Conservation (phyloP, 2,888 invertebrate genomes). For the Podabrus alpinus region DNA sequence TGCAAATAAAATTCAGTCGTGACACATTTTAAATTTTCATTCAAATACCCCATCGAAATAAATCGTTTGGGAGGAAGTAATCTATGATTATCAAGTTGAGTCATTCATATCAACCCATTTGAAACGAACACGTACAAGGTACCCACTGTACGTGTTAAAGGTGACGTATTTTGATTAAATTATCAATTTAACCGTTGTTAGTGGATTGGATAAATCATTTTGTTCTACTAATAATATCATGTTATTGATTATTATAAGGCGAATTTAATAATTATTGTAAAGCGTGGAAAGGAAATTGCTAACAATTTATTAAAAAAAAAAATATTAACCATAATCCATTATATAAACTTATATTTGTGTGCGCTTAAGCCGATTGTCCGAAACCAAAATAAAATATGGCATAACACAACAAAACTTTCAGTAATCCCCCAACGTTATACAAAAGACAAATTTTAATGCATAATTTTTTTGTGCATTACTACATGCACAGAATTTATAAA, state of each 20-base stretch:
- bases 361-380: not conserved
- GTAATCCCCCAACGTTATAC: not conserved
- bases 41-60: not conserved
- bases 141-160: constrained; percentile 13
- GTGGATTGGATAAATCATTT: not conserved
- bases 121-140: constrained; percentile 16
- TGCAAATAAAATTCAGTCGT: not conserved
- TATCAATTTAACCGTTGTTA: constrained; percentile 21
- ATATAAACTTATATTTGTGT: not conserved
- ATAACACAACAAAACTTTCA: not conserved
- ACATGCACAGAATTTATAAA: not conserved
- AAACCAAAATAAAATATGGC: not conserved
- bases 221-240: not conserved
- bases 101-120: not conserved
- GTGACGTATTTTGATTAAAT: constrained; percentile 24
- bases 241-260: not conserved
- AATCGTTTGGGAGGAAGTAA: not conserved
- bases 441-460: not conserved
- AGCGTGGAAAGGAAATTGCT: not conserved
- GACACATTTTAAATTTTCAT: not conserved
- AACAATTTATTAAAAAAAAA: not conserved
- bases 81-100: not conserved
- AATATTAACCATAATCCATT: not conserved
- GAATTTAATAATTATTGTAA: not conserved
- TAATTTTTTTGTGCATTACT: not conserved